Percentiles rank a stretch among this genome's conserved stretches.
phyloP scores from a whole-genome alignment of 2,113 vertebrate genomes.

The Perca schrenkii region DNA sequence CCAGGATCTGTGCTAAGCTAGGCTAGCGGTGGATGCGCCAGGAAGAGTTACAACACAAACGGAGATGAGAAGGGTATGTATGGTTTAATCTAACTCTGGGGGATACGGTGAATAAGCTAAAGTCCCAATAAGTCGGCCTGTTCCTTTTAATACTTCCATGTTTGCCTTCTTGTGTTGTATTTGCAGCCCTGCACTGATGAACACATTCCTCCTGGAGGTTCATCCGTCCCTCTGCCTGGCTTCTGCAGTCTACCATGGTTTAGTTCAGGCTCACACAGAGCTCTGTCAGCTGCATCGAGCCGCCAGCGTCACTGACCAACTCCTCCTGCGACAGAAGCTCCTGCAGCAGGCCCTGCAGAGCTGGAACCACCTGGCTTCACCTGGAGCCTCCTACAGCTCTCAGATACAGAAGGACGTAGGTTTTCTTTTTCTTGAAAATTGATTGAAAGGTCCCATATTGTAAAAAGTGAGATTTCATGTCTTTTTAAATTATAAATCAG shows the following conservation, averaged over 20 bases:
- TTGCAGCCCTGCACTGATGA: slow-evolving; percentile 80
- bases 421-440: background rate
- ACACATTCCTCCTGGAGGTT: slow-evolving; percentile 83
- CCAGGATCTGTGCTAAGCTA: too few species aligned
- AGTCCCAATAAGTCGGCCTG: too few species aligned
- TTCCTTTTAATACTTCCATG: background rate
- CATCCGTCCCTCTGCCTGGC: slow-evolving; percentile 83
- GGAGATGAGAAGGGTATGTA: too few species aligned
- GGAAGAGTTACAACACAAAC: too few species aligned
- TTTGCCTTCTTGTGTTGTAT: slow-evolving; percentile 20
- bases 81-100: too few species aligned
- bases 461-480: too few species aligned
- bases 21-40: too few species aligned
- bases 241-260: slow-evolving; percentile 68
- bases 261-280: slow-evolving; percentile 76
- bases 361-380: slow-evolving; percentile 66
- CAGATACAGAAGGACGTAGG: slow-evolving; percentile 82
- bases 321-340: slow-evolving; percentile 71
- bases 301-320: slow-evolving; percentile 52
- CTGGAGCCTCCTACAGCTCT: slow-evolving; percentile 73
- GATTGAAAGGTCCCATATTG: background rate
- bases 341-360: slow-evolving; percentile 75
- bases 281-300: slow-evolving; percentile 70
- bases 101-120: too few species aligned
- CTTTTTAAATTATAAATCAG: too few species aligned